phyloP scores from a whole-genome alignment of 2,888 invertebrate species.

The Megaustenia siamemsis region DNA sequence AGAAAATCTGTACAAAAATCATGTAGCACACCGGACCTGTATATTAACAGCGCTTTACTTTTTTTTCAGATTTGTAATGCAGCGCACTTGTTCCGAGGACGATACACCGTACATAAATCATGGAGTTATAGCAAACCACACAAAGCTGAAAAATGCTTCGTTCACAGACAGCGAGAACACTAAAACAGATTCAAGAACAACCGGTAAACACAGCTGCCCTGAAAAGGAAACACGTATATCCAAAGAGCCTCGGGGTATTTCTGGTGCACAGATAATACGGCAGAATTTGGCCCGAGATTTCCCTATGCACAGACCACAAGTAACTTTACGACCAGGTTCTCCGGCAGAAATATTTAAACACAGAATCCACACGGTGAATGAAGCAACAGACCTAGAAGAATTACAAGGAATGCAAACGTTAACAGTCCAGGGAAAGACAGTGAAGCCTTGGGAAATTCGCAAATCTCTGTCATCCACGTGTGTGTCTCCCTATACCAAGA shows the following conservation, averaged over 20 bases:
- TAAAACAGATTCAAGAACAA: slow-evolving; percentile 23
- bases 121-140: slow-evolving; percentile 55
- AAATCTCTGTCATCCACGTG: slow-evolving; percentile 48
- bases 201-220: background rate
- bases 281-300: slow-evolving; percentile 42
- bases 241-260: slow-evolving; percentile 1
- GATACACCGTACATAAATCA: slow-evolving; percentile 53
- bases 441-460: slow-evolving; percentile 28
- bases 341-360: slow-evolving; percentile 52
- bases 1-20: no score
- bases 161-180: slow-evolving; percentile 3
- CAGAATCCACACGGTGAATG: slow-evolving; percentile 36
- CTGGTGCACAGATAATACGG: slow-evolving; percentile 17
- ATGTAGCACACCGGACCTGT: no score
- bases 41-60: no score
- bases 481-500: slow-evolving; percentile 36
- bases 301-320: slow-evolving; percentile 2
- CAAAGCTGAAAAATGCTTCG: background rate
- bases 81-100: slow-evolving; percentile 39
- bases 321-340: slow-evolving; percentile 39
- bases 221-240: slow-evolving; percentile 28
- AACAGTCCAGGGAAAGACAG: background rate
- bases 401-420: background rate
- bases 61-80: slow-evolving; percentile 53
- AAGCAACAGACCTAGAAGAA: slow-evolving; percentile 16